Percentiles rank a stretch among this genome's conserved stretches.
phyloP scores from a whole-genome alignment of 2,797 vertebrate genomes.

The Catostomus latipinnis region DNA sequence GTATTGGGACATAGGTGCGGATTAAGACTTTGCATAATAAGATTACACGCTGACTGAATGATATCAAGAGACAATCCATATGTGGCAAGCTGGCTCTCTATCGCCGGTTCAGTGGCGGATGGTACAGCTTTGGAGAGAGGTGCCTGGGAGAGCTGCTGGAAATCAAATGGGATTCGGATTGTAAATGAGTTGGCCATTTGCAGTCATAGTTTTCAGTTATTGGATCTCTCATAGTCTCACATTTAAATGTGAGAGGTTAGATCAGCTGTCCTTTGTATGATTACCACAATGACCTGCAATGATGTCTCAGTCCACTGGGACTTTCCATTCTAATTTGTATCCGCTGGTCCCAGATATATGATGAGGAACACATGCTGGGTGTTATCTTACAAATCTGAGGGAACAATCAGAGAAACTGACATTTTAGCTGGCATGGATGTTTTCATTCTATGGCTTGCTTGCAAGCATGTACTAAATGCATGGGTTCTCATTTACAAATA shows the following conservation, averaged over 20 bases:
- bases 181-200: constrained; percentile 87
- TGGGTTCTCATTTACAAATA: too few species aligned
- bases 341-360: constrained; percentile 21
- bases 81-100: constrained; percentile 81
- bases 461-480: background rate
- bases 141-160: constrained; percentile 75
- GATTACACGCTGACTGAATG: constrained; percentile 94
- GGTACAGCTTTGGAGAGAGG: constrained; percentile 72
- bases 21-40: constrained; percentile 97
- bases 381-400: constrained; percentile 4
- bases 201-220: constrained; percentile 78
- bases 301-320: constrained; percentile 10
- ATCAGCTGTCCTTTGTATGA: constrained; percentile 29
- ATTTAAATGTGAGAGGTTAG: constrained; percentile 38
- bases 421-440: background rate
- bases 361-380: constrained; percentile 20
- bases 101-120: constrained; percentile 52
- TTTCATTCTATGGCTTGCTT: constrained; percentile 6
- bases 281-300: constrained; percentile 17
- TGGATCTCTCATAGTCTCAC: constrained; percentile 62
- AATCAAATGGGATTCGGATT: constrained; percentile 86
- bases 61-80: constrained; percentile 94
- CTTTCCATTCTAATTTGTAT: constrained; percentile 17
- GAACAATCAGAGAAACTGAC: constrained; percentile 4
- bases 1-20: constrained; percentile 90